A percentile compares a stretch with the other conserved stretches of the same genome.
phyloP scores from a whole-genome alignment of 2,113 vertebrate genomes.

The Hyaena hyaena region DNA sequence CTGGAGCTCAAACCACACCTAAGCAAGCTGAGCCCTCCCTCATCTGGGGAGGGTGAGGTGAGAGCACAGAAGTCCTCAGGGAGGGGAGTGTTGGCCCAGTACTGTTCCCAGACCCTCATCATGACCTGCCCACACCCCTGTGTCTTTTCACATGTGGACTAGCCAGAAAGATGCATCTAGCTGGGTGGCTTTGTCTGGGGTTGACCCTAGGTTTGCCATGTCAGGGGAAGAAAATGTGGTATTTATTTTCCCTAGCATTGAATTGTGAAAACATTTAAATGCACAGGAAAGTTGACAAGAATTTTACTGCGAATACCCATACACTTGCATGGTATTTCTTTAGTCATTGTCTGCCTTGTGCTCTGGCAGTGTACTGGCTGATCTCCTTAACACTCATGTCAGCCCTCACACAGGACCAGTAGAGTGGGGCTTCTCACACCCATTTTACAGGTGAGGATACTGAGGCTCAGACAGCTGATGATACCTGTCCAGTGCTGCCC shows the following conservation, averaged over 20 bases:
- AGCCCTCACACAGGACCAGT: neutral
- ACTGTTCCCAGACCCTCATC: neutral
- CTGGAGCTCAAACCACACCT: neutral
- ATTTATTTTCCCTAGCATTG: neutral
- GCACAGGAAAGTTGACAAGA: neutral
- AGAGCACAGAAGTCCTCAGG: neutral
- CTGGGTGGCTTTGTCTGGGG: neutral
- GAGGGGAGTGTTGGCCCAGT: neutral
- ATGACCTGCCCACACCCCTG: neutral
- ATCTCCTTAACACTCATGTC: neutral
- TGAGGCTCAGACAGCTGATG: neutral
- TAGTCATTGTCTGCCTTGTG: neutral
- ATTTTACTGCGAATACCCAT: rapidly evolving
- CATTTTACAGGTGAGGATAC: neutral
- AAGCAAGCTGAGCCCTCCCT: neutral
- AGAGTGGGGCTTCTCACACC: neutral
- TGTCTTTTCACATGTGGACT: neutral
- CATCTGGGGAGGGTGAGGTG: rapidly evolving
- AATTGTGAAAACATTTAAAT: neutral
- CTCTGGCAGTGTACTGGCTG: neutral
- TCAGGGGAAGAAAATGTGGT: neutral
- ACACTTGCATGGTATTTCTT: neutral
- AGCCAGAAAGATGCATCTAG: neutral
- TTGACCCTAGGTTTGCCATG: neutral
- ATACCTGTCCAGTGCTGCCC: neutral